These are phyloP conservation scores for Lampropteryx suffumata DNA, from an alignment of 2,888 invertebrate species.

Conservation along the genomic window DNA sequence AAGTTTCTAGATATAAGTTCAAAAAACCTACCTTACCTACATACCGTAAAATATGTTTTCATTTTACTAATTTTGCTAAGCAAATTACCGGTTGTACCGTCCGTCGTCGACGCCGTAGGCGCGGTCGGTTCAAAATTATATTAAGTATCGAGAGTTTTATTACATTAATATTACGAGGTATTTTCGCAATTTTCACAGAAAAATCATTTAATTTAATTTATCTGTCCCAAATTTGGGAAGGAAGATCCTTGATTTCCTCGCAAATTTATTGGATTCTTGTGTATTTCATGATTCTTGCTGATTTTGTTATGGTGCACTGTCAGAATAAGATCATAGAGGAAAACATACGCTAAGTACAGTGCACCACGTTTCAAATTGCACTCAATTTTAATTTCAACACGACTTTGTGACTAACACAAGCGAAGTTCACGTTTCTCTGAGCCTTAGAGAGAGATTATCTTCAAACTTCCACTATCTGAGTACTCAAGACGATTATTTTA, in stretches of 20 bases:
- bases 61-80: conserved; percentile 9
- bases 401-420: too few relatives aligned
- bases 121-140: conserved; percentile 56
- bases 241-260: conserved; percentile 47
- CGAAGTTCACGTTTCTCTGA: too few relatives aligned
- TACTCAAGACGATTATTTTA: conserved; percentile 39
- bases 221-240: conserved; percentile 40
- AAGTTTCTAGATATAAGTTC: too few relatives aligned
- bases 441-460: too few relatives aligned
- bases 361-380: too few relatives aligned
- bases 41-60: background rate
- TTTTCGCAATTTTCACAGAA: conserved; percentile 59
- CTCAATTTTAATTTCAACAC: too few relatives aligned
- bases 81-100: conserved; percentile 43
- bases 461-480: too few relatives aligned
- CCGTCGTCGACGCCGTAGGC: conserved; percentile 43
- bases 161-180: conserved; percentile 69
- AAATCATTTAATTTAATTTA: conserved; percentile 50
- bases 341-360: too few relatives aligned
- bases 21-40: too few relatives aligned
- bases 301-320: too few relatives aligned
- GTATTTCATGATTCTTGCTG: too few relatives aligned
- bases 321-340: too few relatives aligned
- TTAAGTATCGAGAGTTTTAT: conserved; percentile 64
- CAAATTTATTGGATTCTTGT: conserved; percentile 4